Conservation (phyloP, 2,888 invertebrate genomes). For the Auanema sp. region DNA sequence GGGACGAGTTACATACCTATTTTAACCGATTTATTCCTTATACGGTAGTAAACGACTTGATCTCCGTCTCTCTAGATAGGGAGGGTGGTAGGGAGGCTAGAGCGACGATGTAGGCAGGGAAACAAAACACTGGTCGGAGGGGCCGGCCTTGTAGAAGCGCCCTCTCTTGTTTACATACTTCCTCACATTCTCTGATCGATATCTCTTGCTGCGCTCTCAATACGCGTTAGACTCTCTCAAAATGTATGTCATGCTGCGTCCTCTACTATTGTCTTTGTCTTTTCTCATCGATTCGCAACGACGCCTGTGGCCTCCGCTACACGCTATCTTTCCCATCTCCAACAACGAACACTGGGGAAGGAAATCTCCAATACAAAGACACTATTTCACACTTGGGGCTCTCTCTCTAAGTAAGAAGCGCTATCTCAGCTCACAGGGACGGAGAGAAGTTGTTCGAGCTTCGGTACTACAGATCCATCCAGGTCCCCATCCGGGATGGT, state of each 20-base stretch:
- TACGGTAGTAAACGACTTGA: too few relatives aligned
- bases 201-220: slow-evolving; percentile 6
- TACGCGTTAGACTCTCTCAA: neutral
- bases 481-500: too few relatives aligned
- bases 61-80: slow-evolving; percentile 1
- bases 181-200: slow-evolving; percentile 16
- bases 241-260: neutral
- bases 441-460: slow-evolving; percentile 16
- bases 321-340: slow-evolving; percentile 7
- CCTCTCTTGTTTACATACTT: slow-evolving; percentile 9
- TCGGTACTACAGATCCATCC: too few relatives aligned
- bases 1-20: too few relatives aligned
- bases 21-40: too few relatives aligned
- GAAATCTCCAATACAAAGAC: slow-evolving; percentile 7
- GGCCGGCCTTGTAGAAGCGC: slow-evolving; percentile 1
- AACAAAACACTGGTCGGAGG: slow-evolving; percentile 17
- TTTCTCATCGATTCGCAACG: slow-evolving; percentile 17
- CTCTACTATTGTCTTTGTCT: slow-evolving; percentile 6
- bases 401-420: slow-evolving; percentile 6
- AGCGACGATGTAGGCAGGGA: slow-evolving; percentile 8
- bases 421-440: slow-evolving; percentile 13
- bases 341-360: slow-evolving; percentile 5
- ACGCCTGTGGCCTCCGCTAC: slow-evolving; percentile 20
- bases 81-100: slow-evolving; percentile 18
- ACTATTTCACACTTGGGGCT: slow-evolving; percentile 17